Evolutionary conservation across 2,888 invertebrate genomes (phyloP), one percentile per base, ranked within the genome.

Genomic region (Zeuzera pyrina): DNA sequence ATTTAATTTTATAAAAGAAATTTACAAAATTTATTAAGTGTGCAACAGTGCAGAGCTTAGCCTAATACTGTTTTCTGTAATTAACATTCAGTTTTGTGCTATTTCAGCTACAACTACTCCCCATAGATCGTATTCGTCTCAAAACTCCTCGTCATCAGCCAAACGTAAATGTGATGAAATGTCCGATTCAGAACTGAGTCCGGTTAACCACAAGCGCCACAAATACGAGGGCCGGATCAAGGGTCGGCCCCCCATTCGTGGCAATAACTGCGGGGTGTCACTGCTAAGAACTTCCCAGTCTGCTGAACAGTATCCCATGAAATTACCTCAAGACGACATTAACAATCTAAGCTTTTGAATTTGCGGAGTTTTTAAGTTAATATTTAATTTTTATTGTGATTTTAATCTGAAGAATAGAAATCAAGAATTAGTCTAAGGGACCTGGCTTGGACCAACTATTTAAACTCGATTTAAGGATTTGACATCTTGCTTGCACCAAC

Each of bases 131-230:
- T 29, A 47, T 5, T 49, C 54, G 1, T 59, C 59, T 1, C 45
- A 48, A 7, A 57, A 69, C 23, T 67, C 69, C 2, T 46, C 49
- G 3, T 78, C 77, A 12, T 59, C 68, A 0, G 64, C 68, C 0
- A 81, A 81, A 37, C 52, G 81, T 1, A 83, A 81, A 42, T 63
- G 57, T 10, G 59, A 63, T 1, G 74, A 76, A 6, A 43, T 72
- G 15, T 61, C 71, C 0, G 79, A 79, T 33, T 43, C 53, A 0
- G 71, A 69, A 1, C 31, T 50, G 3, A 83, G 83, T 38, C 84
- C 84, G 0, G 32, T 81, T 2, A 77, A 74, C 42, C 74, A 77
- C 37, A 84, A 84, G 37, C 61, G 70, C 5, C 66, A 73, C 12
- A 83, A 74, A 30, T 81, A 65, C 39, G 67, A 72, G 15, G 79